Evolutionary conservation across 2,888 invertebrate genomes (phyloP), one percentile per base, ranked within the genome.

Genomic region (Pterostichus madidus): DNA sequence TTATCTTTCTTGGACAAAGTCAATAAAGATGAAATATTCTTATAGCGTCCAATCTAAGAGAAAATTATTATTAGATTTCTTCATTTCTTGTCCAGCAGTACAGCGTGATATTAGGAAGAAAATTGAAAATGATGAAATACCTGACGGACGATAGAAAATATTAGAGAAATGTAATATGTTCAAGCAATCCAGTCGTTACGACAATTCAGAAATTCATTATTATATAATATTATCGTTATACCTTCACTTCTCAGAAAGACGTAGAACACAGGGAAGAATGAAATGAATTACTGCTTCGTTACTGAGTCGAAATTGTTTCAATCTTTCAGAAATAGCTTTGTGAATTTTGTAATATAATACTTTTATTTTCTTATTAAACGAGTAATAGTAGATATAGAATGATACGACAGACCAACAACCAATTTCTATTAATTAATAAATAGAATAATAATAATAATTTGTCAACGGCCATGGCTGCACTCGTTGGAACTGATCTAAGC

Each of bases 221-320:
- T 68, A 13, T 68, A 68, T 68, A 68, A 68, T 68, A 39, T 39
- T n/a, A n/a, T n/a, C n/a, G n/a, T n/a, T n/a, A n/a, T n/a, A n/a
- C n/a, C n/a, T n/a, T n/a, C 11, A 68, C 35, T 13, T 35, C 39
- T 39, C 35, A 0, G 64, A 68, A 32, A 68, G 39, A 13, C 39
- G 24, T 61, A 61, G 61, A 61, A 24, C 31, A 68, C 64, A 39
- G 64, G n/a, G 13, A 13, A 68, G 35, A 68, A 68, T 68, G 35
- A 39, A 68, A 68, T 68, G 39, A 68, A 35, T 68, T 39, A 68
- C 15, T 32, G 39, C 39, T 39, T 68, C 64, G 64, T 39, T 68
- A 68, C 39, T 68, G 24, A 68, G 5, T 35, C 39, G 39, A 68
- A 68, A 68, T 68, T 68, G 64, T 68, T 68, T 68, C 39, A 68